These are phyloP conservation scores for Carlito syrichta DNA, from an alignment of 2,113 vertebrate species.

Conservation along the genomic window DNA sequence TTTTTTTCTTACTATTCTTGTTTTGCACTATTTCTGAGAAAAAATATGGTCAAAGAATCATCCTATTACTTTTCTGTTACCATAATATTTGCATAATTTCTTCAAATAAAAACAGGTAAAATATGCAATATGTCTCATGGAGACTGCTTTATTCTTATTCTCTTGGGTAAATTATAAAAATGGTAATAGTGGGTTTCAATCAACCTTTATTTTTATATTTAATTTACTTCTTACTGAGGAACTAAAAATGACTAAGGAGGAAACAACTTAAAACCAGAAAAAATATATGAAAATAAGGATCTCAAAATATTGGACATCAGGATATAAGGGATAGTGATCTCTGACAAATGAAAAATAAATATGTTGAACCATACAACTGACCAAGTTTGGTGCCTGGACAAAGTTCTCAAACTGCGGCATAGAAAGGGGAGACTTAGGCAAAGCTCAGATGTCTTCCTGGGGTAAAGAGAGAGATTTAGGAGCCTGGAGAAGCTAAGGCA, in stretches of 20 bases:
- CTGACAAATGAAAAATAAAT: not conserved
- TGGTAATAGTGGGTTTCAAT: not conserved
- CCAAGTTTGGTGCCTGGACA: not conserved
- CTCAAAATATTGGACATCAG: not conserved
- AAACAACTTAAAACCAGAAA: not conserved
- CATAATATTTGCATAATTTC: not conserved
- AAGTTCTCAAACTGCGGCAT: not conserved
- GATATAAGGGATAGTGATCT: not conserved
- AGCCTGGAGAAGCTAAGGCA: not conserved
- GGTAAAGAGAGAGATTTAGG: not conserved
- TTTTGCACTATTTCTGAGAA: not conserved
- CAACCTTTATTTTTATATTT: not conserved
- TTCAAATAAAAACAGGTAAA: not conserved
- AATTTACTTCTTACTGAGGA: not conserved
- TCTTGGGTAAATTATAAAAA: not conserved
- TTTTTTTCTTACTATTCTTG: not conserved
- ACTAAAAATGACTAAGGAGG: not conserved
- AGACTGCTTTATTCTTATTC: not conserved
- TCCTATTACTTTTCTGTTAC: not conserved
- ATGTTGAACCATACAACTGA: not conserved
- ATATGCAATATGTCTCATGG: not conserved
- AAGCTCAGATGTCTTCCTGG: not conserved
- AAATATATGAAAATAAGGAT: not conserved
- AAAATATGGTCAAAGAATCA: not conserved
- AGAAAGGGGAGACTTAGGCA: not conserved